Conservation (phyloP, 30 jellyfish, hydroid and myxozoan species). For the Hydractinia symbiolongicarpus region DNA sequence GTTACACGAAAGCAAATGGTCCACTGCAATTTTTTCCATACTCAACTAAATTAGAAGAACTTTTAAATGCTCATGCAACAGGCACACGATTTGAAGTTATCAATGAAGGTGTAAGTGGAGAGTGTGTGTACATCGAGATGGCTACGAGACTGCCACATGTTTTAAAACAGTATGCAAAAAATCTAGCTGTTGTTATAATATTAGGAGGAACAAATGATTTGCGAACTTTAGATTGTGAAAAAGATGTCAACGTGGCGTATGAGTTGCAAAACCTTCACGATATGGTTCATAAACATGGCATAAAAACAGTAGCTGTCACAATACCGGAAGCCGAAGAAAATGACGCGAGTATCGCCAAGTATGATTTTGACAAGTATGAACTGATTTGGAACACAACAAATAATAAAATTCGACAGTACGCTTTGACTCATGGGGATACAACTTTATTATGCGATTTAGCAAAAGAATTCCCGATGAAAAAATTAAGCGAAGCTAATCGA, state of each 20-base stretch:
- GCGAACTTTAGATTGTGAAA: constrained; percentile 27
- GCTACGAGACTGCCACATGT: constrained; percentile 46
- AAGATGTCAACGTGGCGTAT: constrained; percentile 32
- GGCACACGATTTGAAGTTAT: constrained; percentile 29
- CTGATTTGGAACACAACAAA: constrained; percentile 44
- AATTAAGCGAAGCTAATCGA: constrained; percentile 27
- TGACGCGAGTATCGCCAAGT: neutral
- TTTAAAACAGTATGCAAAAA: constrained; percentile 5
- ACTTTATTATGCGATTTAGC: constrained; percentile 65
- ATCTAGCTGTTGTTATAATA: constrained; percentile 48
- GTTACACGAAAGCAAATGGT: constrained; percentile 34
- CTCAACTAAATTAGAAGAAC: constrained; percentile 42
- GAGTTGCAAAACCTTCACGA: constrained; percentile 52
- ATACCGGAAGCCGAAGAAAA: constrained; percentile 57
- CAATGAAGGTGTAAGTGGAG: constrained; percentile 80
- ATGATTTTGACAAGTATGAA: constrained; percentile 8
- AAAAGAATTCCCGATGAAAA: constrained; percentile 48
- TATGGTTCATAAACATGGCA: constrained; percentile 47
- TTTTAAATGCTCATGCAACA: constrained; percentile 22
- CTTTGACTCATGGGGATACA: neutral
- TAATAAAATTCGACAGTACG: constrained; percentile 45
- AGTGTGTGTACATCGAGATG: constrained; percentile 75
- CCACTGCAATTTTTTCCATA: constrained; percentile 63
- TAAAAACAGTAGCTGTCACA: constrained; percentile 68
- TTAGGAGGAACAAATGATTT: constrained; percentile 93